Evolutionary conservation across 2,888 invertebrate genomes (phyloP).

Genomic region (Ligdia adustata): DNA sequence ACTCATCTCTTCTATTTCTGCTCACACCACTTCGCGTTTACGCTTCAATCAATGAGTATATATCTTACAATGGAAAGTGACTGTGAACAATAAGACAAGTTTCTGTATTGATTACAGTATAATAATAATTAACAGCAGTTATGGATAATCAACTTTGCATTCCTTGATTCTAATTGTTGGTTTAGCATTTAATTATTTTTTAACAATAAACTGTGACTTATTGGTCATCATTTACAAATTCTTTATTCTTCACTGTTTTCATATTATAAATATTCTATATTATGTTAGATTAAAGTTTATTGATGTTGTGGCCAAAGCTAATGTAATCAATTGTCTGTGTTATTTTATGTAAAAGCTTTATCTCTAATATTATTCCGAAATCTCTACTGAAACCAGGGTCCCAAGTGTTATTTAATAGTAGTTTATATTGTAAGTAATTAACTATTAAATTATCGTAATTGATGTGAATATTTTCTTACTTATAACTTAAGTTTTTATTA

Average conservation of each 20-base stretch:
- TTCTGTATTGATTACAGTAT: neutral
- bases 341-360: neutral
- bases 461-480: slow-evolving; percentile 1
- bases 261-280: no score
- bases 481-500: neutral
- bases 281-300: neutral
- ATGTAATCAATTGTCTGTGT: neutral
- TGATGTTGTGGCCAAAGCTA: slow-evolving; percentile 29
- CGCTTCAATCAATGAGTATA: no score
- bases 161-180: slow-evolving; percentile 4
- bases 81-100: no score
- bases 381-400: slow-evolving; percentile 12
- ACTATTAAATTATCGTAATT: neutral
- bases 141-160: slow-evolving; percentile 12
- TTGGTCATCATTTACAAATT: no score
- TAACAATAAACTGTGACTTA: neutral
- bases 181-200: neutral
- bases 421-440: neutral
- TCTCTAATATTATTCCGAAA: slow-evolving; percentile 4
- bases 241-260: no score
- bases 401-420: slow-evolving; percentile 2
- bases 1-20: no score
- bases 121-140: no score
- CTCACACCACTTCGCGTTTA: no score
- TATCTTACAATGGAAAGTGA: no score